These are phyloP conservation scores for Manduca sexta DNA, from an alignment of 1,140 invertebrate species.

Conservation along the genomic window DNA sequence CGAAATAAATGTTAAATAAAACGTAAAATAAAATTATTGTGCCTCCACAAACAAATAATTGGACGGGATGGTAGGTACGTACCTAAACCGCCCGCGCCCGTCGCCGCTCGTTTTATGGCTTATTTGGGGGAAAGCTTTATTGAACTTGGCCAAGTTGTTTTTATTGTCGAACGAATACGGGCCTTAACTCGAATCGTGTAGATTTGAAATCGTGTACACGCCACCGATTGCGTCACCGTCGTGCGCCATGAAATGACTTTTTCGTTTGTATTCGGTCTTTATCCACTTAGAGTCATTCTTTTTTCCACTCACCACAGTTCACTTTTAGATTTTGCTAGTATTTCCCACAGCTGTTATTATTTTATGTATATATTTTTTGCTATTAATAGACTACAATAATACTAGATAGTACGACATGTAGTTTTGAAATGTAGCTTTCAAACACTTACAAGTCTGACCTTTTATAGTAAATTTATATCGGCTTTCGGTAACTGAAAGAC, in stretches of 20 bases:
- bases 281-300: conserved; percentile 70
- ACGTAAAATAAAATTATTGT: conserved; percentile 71
- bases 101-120: conserved; percentile 66
- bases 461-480: too few species aligned
- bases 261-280: conserved; percentile 67
- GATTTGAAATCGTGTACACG: conserved; percentile 14
- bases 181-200: conserved; percentile 26
- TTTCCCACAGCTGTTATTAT: conserved; percentile 54
- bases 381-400: too few species aligned
- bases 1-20: conserved; percentile 73
- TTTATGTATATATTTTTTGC: conserved; percentile 56
- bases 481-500: too few species aligned
- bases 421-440: too few species aligned
- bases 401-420: too few species aligned
- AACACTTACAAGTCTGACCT: too few species aligned
- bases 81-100: conserved; percentile 50
- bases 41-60: conserved; percentile 72
- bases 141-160: conserved; percentile 59
- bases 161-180: conserved; percentile 28
- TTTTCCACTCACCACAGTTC: conserved; percentile 67
- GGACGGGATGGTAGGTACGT: conserved; percentile 43
- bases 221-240: conserved; percentile 37
- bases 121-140: conserved; percentile 72
- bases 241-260: conserved; percentile 65
- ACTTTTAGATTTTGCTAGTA: conserved; percentile 66